phyloP scores from a whole-genome alignment of 2,113 vertebrate species.

The Xenotilapia caudafasciata region DNA sequence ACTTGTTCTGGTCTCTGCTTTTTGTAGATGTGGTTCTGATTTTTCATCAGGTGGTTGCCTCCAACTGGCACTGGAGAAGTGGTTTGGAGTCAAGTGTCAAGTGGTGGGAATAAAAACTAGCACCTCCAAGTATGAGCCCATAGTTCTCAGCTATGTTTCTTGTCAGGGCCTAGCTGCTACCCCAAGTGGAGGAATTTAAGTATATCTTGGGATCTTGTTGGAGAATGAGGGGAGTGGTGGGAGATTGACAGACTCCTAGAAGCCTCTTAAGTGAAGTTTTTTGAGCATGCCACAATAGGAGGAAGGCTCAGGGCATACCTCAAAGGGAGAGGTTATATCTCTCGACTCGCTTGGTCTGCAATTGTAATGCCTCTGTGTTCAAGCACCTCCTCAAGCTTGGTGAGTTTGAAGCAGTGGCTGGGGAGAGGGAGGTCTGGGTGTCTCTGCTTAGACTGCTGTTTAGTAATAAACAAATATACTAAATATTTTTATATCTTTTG shows the following conservation, averaged over 20 bases:
- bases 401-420: not conserved
- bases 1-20: not conserved
- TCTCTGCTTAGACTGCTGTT: not conserved
- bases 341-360: fast-evolving
- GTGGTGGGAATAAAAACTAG: not conserved
- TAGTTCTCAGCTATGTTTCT: not conserved
- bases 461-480: not conserved
- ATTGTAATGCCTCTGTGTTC: not conserved
- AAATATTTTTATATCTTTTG: not conserved
- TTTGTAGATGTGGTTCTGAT: not conserved
- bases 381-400: not conserved
- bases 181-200: not conserved
- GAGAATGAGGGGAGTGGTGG: not conserved
- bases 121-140: not conserved
- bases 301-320: not conserved
- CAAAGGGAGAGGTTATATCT: not conserved
- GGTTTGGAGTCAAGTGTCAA: not conserved
- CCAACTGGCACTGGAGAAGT: not conserved
- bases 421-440: not conserved
- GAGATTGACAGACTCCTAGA: not conserved
- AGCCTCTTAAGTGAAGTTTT: not conserved
- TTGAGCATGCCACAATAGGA: not conserved
- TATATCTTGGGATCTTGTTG: not conserved
- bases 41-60: not conserved
- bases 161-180: not conserved